phyloP scores from a whole-genome alignment of 2,113 vertebrate genomes.

The Ctenomys sociabilis region DNA sequence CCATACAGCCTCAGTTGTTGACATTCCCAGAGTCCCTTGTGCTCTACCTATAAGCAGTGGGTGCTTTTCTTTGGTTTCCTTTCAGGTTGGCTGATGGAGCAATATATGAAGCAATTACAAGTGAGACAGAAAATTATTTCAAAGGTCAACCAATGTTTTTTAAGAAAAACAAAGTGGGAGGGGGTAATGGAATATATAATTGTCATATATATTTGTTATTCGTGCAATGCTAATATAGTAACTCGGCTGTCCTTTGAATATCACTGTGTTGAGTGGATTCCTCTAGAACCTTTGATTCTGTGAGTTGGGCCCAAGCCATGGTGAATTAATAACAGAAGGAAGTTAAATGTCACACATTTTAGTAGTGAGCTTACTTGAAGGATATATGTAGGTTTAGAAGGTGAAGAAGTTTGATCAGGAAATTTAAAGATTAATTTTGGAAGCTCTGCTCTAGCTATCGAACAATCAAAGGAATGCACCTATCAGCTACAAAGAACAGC shows the following conservation, averaged over 20 bases:
- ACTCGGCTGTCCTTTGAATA: slow-evolving; percentile 86
- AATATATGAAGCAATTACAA: slow-evolving; percentile 83
- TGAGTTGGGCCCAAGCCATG: slow-evolving; percentile 75
- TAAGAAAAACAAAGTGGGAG: slow-evolving; percentile 72
- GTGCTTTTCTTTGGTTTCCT: slow-evolving; percentile 99
- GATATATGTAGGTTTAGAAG: slow-evolving; percentile 80
- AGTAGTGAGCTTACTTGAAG: slow-evolving; percentile 77
- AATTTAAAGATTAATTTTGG: slow-evolving; percentile 85
- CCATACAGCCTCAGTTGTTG: slow-evolving; percentile 92
- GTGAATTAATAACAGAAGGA: slow-evolving; percentile 72
- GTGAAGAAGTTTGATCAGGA: slow-evolving; percentile 78
- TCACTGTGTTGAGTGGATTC: slow-evolving; percentile 82
- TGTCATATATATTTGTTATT: slow-evolving; percentile 84
- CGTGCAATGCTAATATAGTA: slow-evolving; percentile 86
- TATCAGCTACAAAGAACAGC: slow-evolving; percentile 96
- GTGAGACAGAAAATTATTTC: slow-evolving; percentile 84
- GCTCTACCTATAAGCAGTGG: slow-evolving; percentile 95
- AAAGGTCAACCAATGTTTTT: slow-evolving; percentile 82
- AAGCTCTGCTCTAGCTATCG: slow-evolving; percentile 88
- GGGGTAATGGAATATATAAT: slow-evolving; percentile 84
- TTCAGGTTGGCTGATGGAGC: slow-evolving; percentile 86
- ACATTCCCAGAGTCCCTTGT: slow-evolving; percentile 98
- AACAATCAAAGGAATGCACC: slow-evolving; percentile 98
- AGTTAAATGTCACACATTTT: slow-evolving; percentile 76
- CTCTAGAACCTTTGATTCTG: slow-evolving; percentile 82